phyloP scores from a whole-genome alignment of 2,797 vertebrate genomes.

The Pristis pectinata region DNA sequence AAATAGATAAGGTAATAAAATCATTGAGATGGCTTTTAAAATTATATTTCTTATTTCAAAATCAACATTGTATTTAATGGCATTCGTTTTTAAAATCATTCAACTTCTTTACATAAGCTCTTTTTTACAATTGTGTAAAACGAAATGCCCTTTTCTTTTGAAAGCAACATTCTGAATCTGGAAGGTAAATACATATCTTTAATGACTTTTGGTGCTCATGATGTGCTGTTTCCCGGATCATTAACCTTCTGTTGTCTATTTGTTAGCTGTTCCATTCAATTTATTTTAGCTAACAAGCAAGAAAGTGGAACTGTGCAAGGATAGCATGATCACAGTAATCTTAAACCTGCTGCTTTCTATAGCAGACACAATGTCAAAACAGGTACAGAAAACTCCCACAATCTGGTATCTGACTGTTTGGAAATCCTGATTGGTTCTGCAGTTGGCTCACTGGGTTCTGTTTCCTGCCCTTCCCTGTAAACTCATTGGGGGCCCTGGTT shows the following conservation, averaged over 20 bases:
- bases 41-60: constrained; percentile 7
- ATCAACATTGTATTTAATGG: neutral
- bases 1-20: neutral
- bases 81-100: neutral
- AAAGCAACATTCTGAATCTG: neutral
- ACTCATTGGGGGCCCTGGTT: too few species aligned
- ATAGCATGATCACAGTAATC: neutral
- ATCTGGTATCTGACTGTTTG: too few species aligned
- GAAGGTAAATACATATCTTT: neutral
- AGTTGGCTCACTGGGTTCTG: too few species aligned
- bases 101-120: neutral
- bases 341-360: neutral
- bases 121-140: neutral
- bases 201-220: neutral
- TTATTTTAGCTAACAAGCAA: neutral
- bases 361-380: neutral
- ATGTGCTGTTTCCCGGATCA: neutral
- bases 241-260: constrained; percentile 8
- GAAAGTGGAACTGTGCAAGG: neutral
- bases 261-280: neutral
- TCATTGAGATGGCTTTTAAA: neutral
- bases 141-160: neutral
- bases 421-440: too few species aligned
- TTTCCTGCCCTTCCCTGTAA: too few species aligned
- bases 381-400: neutral